Base-by-base conservation (phyloP, 2,888 invertebrate species). In the Saturnia pavonia region DNA sequence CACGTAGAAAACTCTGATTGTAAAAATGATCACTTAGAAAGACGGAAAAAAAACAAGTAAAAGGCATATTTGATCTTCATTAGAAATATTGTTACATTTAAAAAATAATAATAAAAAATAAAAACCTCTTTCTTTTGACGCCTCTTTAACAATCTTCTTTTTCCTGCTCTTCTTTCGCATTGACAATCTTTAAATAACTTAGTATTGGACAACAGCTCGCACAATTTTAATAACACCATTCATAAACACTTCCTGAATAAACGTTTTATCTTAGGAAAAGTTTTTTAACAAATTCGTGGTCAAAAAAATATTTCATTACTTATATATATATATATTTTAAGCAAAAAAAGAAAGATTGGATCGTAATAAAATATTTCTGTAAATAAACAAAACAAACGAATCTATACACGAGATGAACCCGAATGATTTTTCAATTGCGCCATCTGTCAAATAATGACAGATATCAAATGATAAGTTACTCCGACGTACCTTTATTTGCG, bases 151-250 rank as follows among this genome's bases (percentile, higher is more conserved):
- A 93, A 80, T 76, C 93, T 88, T 76, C 92, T 92, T 92, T 91
- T 94, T 91, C 92, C 93, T 87, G 91, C 85, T 84, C 89, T 86
- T 92, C 92, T 90, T 90, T 92, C 93, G 93, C 93, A 93, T 90
- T 91, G 91, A 85, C 92, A 94, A 74, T 88, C 86, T 79, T 93
- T 93, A 75, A 92, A 92, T 69, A 88, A 80, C 78, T 90, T 92
- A 76, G 88, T 85, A 72, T 90, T 90, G 73, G 91, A 90, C 83
- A 94, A 88, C 92, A 92, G 87, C 74, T 86, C 88, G 92, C 87
- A 91, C 84, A 92, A 74, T 78, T 82, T 84, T 57, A 91, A 80
- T 70, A 92, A 79, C 76, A 93, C 90, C 89, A 90, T 91, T 82
- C 90, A 91, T 74, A 19, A 40, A 65, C 40, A 6, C 11, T 65